phyloP scores from a whole-genome alignment of 2,113 vertebrate species.

The Odontophorus gujanensis region DNA sequence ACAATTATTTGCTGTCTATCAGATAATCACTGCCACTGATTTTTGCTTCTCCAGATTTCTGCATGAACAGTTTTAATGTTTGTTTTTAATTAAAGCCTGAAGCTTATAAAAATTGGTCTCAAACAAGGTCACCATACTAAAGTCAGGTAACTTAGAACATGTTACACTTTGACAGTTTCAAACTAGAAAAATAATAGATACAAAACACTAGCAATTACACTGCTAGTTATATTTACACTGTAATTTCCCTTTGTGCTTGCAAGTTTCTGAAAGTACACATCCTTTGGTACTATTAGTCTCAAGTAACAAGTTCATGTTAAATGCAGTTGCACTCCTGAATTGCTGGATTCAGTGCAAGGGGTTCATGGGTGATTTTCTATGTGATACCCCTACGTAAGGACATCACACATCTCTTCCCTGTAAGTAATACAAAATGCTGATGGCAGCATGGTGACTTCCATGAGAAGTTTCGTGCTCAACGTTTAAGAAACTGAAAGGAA shows the following conservation, averaged over 20 bases:
- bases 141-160: neutral
- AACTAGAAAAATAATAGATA: constrained; percentile 45
- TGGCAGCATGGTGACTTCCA: neutral
- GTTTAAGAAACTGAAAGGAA: neutral
- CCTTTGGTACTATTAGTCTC: constrained; percentile 41
- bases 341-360: constrained; percentile 9
- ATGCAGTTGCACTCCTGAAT: neutral
- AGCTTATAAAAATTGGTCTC: neutral
- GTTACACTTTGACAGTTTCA: constrained; percentile 1
- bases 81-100: neutral
- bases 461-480: neutral
- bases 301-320: neutral
- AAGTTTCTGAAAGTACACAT: neutral
- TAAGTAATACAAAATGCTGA: neutral
- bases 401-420: neutral
- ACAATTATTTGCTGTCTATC: neutral
- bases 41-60: constrained; percentile 3
- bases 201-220: constrained; percentile 14
- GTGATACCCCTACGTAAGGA: neutral
- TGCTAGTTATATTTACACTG: constrained; percentile 35
- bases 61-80: neutral
- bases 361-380: neutral
- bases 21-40: neutral
- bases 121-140: neutral
- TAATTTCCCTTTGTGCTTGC: constrained; percentile 57